Base-by-base conservation (phyloP, 2,113 vertebrate species). In the Phodopus roborovskii region DNA sequence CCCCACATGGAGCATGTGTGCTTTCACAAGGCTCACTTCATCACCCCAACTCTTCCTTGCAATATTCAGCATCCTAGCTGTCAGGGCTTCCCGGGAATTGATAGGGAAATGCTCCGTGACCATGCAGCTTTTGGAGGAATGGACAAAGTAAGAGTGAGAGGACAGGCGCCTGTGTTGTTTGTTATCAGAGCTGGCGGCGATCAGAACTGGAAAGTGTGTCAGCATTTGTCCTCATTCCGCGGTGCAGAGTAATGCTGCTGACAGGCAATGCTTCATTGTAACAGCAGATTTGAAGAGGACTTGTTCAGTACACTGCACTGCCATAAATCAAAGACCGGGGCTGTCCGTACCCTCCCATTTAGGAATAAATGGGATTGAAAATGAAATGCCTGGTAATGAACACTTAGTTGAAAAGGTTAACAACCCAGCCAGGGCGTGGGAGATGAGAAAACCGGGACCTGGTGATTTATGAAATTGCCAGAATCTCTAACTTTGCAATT, bases 371-470 rank as follows among this genome's bases (percentile, higher is more conserved):
- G 79, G 58, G 64, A 95, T 85, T 93, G 85, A 96, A 97, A 97
- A 95, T 96, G 87, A 96, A 96, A 97, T 94, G 83, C 74, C 71
- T 93, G 36, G 56, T 92, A 92, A 96, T 88, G 93, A 95, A 91
- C 64, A 91, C 82, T 97, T 96, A 62, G 15, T 93, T 66, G 74
- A 39, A 94, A 91, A 92, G n/a, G 93, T 96, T 94, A 92, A 90
- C 89, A 62, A 88, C 81, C 75, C 39, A 78, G 56, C 91, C 78
- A 87, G n/a, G 50, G 89, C 62, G 64, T 66, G 30, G 91, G 64
- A 87, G 73, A 90, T 89, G 92, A 91, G 56, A 97, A 68, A 83
- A 64, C 8, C 42, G 91, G 58, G 83, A 88, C 42, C 2, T 7
- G 83, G 79, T 70, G 56, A 94, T 96, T 94, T 97, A 96, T 94